These are phyloP conservation scores for Silurus lanzhouensis DNA, from an alignment of 2,797 vertebrate genomes.

Conservation along the genomic window DNA sequence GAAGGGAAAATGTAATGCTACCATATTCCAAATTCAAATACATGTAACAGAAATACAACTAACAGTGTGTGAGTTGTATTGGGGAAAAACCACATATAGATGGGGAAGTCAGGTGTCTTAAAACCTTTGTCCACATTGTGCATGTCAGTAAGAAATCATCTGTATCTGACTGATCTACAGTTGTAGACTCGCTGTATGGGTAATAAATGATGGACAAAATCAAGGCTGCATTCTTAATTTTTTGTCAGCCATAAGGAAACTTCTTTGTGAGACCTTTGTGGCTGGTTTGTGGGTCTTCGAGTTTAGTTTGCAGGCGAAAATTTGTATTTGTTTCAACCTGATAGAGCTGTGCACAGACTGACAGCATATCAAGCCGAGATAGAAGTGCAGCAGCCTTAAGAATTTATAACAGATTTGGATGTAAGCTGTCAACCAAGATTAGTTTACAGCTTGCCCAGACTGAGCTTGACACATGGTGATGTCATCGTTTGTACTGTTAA, in stretches of 20 bases:
- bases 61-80: no score
- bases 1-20: no score
- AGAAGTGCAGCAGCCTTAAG: conserved; percentile 4
- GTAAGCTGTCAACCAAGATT: conserved; percentile 1
- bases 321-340: conserved; percentile 20
- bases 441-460: conserved; percentile 9
- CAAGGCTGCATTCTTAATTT: conserved; percentile 3
- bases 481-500: background rate
- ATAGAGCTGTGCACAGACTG: background rate
- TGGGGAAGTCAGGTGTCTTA: no score
- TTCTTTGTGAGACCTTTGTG: background rate
- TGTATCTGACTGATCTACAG: background rate
- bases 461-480: background rate
- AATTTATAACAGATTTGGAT: conserved; percentile 7
- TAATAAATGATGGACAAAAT: conserved; percentile 6
- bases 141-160: background rate
- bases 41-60: no score
- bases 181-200: background rate
- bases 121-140: no score
- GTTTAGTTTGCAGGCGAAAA: background rate
- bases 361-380: conserved; percentile 9
- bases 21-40: no score
- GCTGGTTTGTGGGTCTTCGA: background rate
- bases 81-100: no score
- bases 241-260: conserved; percentile 2